These are phyloP conservation scores for Acleris sparsana DNA, from an alignment of 2,888 invertebrate species.

Conservation along the genomic window DNA sequence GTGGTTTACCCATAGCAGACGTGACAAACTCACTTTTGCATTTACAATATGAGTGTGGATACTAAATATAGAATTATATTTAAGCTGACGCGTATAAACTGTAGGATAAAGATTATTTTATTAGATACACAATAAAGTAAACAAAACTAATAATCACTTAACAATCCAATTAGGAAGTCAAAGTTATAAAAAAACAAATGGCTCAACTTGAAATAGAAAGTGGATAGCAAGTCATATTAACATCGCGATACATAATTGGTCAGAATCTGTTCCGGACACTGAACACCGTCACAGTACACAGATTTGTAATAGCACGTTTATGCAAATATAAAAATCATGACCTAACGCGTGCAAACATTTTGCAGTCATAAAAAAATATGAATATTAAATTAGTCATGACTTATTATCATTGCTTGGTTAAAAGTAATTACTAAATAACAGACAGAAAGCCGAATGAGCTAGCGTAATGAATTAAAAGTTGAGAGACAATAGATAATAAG, in stretches of 20 bases:
- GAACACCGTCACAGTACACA: constrained; percentile 35
- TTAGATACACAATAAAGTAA: too few species aligned
- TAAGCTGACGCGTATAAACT: too few species aligned
- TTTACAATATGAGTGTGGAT: too few species aligned
- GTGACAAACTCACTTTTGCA: too few species aligned
- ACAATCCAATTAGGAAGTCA: constrained; percentile 1
- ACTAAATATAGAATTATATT: too few species aligned
- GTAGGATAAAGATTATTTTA: too few species aligned
- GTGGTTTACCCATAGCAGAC: too few species aligned
- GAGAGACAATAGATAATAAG: too few species aligned
- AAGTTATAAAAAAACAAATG: constrained; percentile 30
- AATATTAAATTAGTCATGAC: neutral
- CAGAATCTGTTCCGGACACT: constrained; percentile 41
- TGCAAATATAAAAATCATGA: constrained; percentile 30
- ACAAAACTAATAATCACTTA: neutral
- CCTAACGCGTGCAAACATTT: constrained; percentile 31
- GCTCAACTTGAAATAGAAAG: constrained; percentile 35
- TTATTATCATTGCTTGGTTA: neutral
- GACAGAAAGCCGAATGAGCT: too few species aligned
- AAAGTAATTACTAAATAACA: neutral
- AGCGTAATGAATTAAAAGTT: too few species aligned
- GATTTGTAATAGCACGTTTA: constrained; percentile 27
- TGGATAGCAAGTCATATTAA: constrained; percentile 33
- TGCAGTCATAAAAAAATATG: neutral
- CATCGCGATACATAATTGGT: constrained; percentile 42